Evolutionary conservation across 1,140 invertebrate species (phyloP), one percentile per base, ranked within the genome.

Genomic region (Oedothorax gibbosus): DNA sequence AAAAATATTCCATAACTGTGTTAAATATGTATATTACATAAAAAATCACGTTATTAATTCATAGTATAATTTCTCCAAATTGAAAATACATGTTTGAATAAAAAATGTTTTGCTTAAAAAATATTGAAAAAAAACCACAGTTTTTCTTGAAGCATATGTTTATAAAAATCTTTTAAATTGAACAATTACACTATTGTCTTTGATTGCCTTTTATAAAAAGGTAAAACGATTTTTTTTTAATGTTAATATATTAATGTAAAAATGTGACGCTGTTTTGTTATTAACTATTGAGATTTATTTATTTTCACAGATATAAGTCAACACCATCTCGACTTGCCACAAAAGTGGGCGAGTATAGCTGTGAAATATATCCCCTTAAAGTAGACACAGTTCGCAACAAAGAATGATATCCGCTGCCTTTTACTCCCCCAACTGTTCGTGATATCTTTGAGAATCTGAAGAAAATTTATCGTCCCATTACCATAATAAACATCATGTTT

Each of bases 391-490:
- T 49, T 6, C 77, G 53, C 18, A 60, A 66, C 62, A 79, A 66
- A 79, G 53, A 79, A 20, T 18, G 53, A 18, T 14, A n/a, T 79
- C n/a, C 64, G 20, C 49, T 54, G 56, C 54, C 53, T 79, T 79
- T 79, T 68, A 68, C 77, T 79, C 35, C 75, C 35, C 64, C 77
- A 50, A 79, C 77, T 79, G 77, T 68, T 79, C 62, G 62, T 79
- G 77, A 79, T 79, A 79, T 66, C 62, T 79, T 66, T 11, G 60
- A 79, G 64, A 53, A 79, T 68, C 35, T 54, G 68, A n/a, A 65
- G 77, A 68, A 79, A 79, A 79, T 79, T 66, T 79, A 79, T 79
- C 62, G 77, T 54, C 64, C 50, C 77, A 79, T 79, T 79, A 66
- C 64, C 77, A 79, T 79, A 79, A 79, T 79, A 79, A 79, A 79